These are phyloP conservation scores for Mastacembelus armatus DNA, from an alignment of 2,797 vertebrate species.

Conservation along the genomic window DNA sequence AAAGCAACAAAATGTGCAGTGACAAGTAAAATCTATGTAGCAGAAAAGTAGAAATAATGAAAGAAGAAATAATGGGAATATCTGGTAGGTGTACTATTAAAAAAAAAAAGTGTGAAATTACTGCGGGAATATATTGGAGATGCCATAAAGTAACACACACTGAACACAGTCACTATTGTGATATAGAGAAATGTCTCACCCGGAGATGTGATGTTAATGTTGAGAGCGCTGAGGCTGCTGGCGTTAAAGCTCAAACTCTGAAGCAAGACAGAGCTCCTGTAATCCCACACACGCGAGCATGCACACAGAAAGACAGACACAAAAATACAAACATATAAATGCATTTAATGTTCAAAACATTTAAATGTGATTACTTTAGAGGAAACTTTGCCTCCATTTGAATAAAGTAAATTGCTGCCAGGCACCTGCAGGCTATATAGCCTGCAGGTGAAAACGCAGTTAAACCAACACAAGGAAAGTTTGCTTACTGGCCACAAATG, in stretches of 20 bases:
- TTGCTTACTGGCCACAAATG: not conserved
- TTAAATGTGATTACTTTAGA: not conserved
- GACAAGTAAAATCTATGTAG: no score
- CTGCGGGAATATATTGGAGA: no score
- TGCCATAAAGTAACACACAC: no score
- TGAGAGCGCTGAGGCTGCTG: constrained; percentile 60
- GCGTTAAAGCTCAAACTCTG: constrained; percentile 66
- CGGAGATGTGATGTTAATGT: constrained; percentile 65
- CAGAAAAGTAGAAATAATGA: no score
- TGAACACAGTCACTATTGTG: not conserved
- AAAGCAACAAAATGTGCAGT: no score
- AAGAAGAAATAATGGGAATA: no score
- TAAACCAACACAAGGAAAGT: not conserved
- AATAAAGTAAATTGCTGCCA: constrained; percentile 6
- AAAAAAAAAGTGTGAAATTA: no score
- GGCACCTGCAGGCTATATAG: constrained; percentile 9
- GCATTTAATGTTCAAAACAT: not conserved
- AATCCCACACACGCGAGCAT: constrained; percentile 25
- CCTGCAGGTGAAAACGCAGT: not conserved
- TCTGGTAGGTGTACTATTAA: no score
- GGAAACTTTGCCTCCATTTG: not conserved
- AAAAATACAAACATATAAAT: constrained; percentile 32
- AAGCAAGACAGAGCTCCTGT: constrained; percentile 71
- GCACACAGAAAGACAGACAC: constrained; percentile 21
- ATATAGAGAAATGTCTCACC: constrained; percentile 61